Evolutionary conservation across 2,113 vertebrate species (phyloP).

Genomic region (Chloroceryle aenea): DNA sequence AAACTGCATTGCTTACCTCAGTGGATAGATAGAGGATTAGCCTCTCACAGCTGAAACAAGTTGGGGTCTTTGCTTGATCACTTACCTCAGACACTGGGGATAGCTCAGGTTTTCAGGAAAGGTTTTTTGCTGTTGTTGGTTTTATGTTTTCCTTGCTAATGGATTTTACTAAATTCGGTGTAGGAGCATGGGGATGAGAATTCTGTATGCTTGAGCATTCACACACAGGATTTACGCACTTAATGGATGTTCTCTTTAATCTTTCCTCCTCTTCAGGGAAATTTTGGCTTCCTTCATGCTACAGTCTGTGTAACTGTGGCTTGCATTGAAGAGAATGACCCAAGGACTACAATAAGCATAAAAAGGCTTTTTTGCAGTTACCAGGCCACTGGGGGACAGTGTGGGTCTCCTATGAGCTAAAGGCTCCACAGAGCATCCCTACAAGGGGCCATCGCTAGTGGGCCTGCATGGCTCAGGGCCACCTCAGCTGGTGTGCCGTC

Average conservation of each 20-base stretch:
- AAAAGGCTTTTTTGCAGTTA: not conserved
- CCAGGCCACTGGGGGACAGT: not conserved
- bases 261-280: not conserved
- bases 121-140: not conserved
- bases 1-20: not conserved
- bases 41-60: not conserved
- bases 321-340: not conserved
- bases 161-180: not conserved
- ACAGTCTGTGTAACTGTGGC: not conserved
- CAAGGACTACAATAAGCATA: not conserved
- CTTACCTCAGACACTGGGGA: not conserved
- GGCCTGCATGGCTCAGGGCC: not conserved
- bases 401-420: not conserved
- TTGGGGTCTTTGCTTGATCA: not conserved
- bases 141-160: not conserved
- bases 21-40: not conserved
- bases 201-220: not conserved
- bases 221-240: not conserved
- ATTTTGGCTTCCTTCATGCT: not conserved
- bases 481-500: not conserved
- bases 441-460: rapidly evolving
- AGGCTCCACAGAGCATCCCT: not conserved
- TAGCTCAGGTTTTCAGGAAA: not conserved
- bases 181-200: not conserved
- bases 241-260: not conserved